Percentiles rank a stretch among this genome's conserved stretches.
These are phyloP conservation scores for Amphibalanus amphitrite DNA, from an alignment of 1,140 invertebrate species.

Conservation along the genomic window DNA sequence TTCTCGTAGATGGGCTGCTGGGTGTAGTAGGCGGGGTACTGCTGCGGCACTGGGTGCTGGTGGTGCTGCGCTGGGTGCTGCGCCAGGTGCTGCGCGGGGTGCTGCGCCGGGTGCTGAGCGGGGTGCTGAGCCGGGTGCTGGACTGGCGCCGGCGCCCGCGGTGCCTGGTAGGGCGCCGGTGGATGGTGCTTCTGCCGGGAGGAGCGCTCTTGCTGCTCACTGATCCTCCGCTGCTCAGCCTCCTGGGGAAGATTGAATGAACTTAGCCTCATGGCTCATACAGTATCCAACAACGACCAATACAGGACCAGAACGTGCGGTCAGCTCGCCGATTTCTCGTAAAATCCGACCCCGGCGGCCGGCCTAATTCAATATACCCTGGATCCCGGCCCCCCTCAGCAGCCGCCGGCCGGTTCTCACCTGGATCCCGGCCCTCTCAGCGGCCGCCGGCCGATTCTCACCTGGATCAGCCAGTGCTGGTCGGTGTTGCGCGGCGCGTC, in stretches of 20 bases:
- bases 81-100: constrained; percentile 3
- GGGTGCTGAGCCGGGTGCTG: too few relatives aligned
- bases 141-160: not conserved
- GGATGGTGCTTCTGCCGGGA: constrained; percentile 10
- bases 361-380: too few relatives aligned
- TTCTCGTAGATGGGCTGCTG: not conserved
- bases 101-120: too few relatives aligned
- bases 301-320: too few relatives aligned
- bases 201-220: constrained; percentile 41
- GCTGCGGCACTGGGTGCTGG: constrained; percentile 9
- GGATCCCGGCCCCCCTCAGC: too few relatives aligned
- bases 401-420: too few relatives aligned
- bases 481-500: constrained; percentile 34
- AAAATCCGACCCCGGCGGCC: too few relatives aligned
- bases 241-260: constrained; percentile 42
- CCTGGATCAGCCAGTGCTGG: constrained; percentile 74
- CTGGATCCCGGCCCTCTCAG: too few relatives aligned
- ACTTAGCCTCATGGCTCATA: too few relatives aligned
- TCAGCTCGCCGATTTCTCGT: too few relatives aligned
- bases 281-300: too few relatives aligned
- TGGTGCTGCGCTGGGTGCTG: constrained; percentile 10
- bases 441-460: too few relatives aligned
- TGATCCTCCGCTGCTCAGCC: constrained; percentile 67
- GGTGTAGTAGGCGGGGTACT: not conserved
- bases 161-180: not conserved